Conservation (phyloP, 2,888 invertebrate genomes). For the Noctua janthina region DNA sequence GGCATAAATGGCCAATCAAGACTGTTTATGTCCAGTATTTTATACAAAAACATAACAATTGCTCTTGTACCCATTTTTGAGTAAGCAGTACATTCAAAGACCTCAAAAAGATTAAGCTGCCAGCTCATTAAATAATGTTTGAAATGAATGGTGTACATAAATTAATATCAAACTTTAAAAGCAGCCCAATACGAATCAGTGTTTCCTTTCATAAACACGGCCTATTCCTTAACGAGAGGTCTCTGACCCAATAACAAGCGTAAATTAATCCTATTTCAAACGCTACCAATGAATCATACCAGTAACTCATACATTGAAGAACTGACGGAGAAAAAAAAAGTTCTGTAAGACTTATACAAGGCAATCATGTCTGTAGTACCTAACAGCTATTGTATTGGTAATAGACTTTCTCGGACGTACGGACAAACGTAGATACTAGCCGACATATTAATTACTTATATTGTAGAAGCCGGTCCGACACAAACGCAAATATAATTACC, state of each 20-base stretch:
- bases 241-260: constrained; percentile 56
- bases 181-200: constrained; percentile 46
- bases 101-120: constrained; percentile 24
- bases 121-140: constrained; percentile 5
- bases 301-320: constrained; percentile 21
- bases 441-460: constrained; percentile 71
- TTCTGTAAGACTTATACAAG: constrained; percentile 65
- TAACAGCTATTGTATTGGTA: constrained; percentile 68
- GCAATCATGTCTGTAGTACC: constrained; percentile 67
- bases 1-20: constrained; percentile 42
- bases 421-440: constrained; percentile 57
- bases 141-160: constrained; percentile 25
- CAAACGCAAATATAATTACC: constrained; percentile 65
- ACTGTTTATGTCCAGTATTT: constrained; percentile 16
- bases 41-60: not conserved
- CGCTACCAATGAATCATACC: constrained; percentile 52
- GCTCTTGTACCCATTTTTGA: not conserved
- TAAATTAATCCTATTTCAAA: constrained; percentile 53
- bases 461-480: constrained; percentile 57
- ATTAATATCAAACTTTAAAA: constrained; percentile 33
- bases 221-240: constrained; percentile 46
- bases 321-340: constrained; percentile 32
- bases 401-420: constrained; percentile 78
- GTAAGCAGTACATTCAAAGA: constrained; percentile 5
- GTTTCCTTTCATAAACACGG: constrained; percentile 41